phyloP scores from a whole-genome alignment of 2,888 invertebrate genomes.

The Caenorhabditis imperialis region DNA sequence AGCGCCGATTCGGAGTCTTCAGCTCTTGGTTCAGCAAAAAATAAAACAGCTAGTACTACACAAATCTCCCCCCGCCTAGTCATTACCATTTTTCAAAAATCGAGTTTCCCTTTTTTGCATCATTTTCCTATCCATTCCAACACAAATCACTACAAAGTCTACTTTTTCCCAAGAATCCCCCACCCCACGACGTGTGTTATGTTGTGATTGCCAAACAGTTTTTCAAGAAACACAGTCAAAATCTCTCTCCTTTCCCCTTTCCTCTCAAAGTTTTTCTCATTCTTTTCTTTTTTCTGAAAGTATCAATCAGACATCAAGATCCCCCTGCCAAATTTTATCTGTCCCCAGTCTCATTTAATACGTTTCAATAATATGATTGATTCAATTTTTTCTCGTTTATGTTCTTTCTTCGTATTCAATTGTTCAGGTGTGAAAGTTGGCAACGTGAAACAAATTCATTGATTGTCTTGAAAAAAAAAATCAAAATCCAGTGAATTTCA shows the following conservation, averaged over 20 bases:
- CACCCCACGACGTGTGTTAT: conserved; percentile 42
- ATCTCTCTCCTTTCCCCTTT: conserved; percentile 6
- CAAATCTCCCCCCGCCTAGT: neutral
- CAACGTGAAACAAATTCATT: too few species aligned
- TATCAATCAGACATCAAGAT: conserved; percentile 1
- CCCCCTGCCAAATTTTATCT: too few species aligned
- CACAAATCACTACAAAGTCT: neutral
- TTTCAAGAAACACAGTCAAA: conserved; percentile 20
- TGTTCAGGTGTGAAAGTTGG: too few species aligned
- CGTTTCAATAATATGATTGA: too few species aligned
- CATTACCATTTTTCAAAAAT: neutral
- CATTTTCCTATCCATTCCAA: neutral
- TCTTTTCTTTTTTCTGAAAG: neutral
- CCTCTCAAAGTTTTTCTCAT: neutral
- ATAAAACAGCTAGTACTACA: neutral
- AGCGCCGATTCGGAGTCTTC: conserved; percentile 43
- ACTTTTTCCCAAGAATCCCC: neutral
- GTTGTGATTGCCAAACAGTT: conserved; percentile 52
- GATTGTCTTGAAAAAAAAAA: too few species aligned
- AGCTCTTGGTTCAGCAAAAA: conserved; percentile 49
- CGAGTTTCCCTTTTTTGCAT: conserved; percentile 8
- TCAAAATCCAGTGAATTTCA: too few species aligned
- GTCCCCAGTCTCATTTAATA: too few species aligned
- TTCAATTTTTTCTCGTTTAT: too few species aligned
- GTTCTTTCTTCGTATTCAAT: too few species aligned